Conservation (phyloP, 2,888 invertebrate genomes). For the Pelosia muscerda region DNA sequence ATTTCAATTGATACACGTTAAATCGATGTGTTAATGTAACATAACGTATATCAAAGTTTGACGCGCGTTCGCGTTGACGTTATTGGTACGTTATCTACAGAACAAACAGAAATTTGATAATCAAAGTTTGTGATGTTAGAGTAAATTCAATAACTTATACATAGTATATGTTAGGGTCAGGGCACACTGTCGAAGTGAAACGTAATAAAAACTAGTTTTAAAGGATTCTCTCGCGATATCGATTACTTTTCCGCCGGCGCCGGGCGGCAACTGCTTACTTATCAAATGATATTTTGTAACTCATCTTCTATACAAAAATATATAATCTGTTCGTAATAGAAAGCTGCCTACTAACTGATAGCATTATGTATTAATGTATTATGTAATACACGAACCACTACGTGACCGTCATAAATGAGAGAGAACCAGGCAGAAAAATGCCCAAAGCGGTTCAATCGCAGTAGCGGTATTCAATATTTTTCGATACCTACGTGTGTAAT, state of each 20-base stretch:
- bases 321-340: slow-evolving; percentile 19
- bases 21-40: not conserved
- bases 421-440: slow-evolving; percentile 21
- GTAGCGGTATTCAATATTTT: slow-evolving; percentile 12
- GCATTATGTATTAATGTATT: slow-evolving; percentile 41
- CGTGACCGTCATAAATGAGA: slow-evolving; percentile 40
- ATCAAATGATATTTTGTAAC: not conserved
- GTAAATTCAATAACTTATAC: not conserved
- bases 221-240: too few species aligned
- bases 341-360: slow-evolving; percentile 23
- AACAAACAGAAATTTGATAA: not conserved
- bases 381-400: slow-evolving; percentile 30
- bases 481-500: slow-evolving; percentile 14
- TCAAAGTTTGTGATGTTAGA: not conserved
- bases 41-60: not conserved
- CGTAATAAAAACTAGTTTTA: too few species aligned
- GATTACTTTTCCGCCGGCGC: too few species aligned
- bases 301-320: not conserved
- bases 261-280: too few species aligned
- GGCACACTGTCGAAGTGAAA: too few species aligned
- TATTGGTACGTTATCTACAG: not conserved
- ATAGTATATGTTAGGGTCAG: too few species aligned
- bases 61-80: slow-evolving; percentile 1
- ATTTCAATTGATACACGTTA: not conserved
- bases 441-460: slow-evolving; percentile 7